Conservation (phyloP, 92 coral and sea anemone genomes). For the Porites divaricata region DNA sequence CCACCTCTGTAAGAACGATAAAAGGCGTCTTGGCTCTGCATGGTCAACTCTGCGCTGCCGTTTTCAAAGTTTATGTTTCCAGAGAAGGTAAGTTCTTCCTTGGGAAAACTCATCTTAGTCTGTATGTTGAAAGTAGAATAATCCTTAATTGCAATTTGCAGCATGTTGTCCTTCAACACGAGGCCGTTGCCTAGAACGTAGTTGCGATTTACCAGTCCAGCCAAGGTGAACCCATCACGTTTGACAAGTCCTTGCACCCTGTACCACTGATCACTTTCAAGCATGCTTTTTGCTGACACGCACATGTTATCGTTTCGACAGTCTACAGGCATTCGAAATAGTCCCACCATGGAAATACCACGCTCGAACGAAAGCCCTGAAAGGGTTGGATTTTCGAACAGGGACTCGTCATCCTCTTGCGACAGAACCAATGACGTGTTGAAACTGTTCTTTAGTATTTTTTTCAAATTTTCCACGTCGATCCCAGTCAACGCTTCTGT, state of each 20-base stretch:
- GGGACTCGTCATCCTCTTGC: slow-evolving; percentile 76
- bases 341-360: slow-evolving; percentile 87
- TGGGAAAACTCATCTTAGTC: slow-evolving; percentile 71
- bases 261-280: slow-evolving; percentile 92
- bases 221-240: slow-evolving; percentile 72
- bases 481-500: slow-evolving; percentile 93
- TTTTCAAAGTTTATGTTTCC: slow-evolving; percentile 81
- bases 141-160: slow-evolving; percentile 71
- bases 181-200: slow-evolving; percentile 85
- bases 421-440: slow-evolving; percentile 90
- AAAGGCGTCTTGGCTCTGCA: slow-evolving; percentile 81
- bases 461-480: slow-evolving; percentile 67
- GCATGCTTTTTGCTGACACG: slow-evolving; percentile 77
- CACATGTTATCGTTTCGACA: slow-evolving; percentile 82
- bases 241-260: slow-evolving; percentile 90
- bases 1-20: slow-evolving; percentile 75
- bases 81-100: slow-evolving; percentile 77
- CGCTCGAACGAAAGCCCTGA: slow-evolving; percentile 81
- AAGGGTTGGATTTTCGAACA: slow-evolving; percentile 88
- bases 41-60: slow-evolving; percentile 74
- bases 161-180: slow-evolving; percentile 80
- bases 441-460: slow-evolving; percentile 75
- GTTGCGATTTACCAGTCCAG: slow-evolving; percentile 78
- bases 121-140: slow-evolving; percentile 68
- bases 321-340: slow-evolving; percentile 87